These are phyloP conservation scores for Coptodon bakossiorum DNA, from an alignment of 2,113 vertebrate genomes.

Conservation along the genomic window DNA sequence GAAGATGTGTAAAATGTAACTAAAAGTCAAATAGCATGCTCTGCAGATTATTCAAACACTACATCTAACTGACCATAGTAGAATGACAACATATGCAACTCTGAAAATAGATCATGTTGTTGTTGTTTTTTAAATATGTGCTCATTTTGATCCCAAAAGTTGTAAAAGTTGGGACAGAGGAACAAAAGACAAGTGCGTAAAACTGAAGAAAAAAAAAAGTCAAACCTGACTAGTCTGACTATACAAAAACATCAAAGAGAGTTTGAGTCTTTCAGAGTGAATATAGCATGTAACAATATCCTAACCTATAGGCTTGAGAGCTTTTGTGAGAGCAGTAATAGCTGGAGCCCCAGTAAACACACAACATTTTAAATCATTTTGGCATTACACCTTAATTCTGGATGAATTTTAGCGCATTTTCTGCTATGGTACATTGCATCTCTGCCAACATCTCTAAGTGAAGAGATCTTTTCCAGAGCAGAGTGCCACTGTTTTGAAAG, in stretches of 20 bases:
- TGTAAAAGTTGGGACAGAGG: fast-evolving
- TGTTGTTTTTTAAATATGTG: background rate
- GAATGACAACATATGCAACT: background rate
- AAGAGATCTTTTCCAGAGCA: background rate
- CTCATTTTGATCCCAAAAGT: background rate
- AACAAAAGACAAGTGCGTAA: background rate
- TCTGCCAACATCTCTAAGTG: background rate
- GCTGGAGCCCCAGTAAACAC: background rate
- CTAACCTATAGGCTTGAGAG: background rate
- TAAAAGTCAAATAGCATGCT: background rate
- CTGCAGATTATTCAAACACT: background rate
- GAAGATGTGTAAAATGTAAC: background rate
- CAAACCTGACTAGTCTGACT: fast-evolving
- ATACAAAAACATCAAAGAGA: background rate
- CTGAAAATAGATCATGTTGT: background rate
- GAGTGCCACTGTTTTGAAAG: background rate
- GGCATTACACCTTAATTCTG: background rate
- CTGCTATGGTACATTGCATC: background rate
- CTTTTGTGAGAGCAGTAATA: background rate
- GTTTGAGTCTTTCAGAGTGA: background rate
- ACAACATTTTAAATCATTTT: background rate
- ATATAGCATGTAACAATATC: background rate
- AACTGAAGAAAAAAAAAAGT: background rate
- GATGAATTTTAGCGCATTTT: background rate
- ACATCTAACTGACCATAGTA: background rate